phyloP scores from a whole-genome alignment of 2,113 vertebrate species.

The Phalacrocorax brasilianus region DNA sequence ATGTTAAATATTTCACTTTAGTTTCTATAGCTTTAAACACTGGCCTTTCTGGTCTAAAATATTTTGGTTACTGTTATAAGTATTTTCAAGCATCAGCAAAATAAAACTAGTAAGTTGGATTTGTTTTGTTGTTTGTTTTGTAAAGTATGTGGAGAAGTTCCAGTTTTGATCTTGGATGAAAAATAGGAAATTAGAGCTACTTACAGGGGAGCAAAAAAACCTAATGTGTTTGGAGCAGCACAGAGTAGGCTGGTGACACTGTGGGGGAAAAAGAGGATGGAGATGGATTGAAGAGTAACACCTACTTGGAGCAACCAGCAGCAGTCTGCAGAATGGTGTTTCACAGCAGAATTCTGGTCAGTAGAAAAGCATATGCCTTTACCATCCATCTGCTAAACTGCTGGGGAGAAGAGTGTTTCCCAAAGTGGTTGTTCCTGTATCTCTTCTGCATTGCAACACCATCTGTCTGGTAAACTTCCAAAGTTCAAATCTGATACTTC shows the following conservation, averaged over 20 bases:
- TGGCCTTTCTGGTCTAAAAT: neutral
- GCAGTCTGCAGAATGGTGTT: neutral
- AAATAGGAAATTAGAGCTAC: neutral
- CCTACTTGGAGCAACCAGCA: neutral
- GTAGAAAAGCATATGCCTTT: neutral
- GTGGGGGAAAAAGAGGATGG: neutral
- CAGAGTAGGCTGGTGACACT: neutral
- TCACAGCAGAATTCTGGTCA: neutral
- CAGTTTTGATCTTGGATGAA: neutral
- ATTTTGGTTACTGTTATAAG: neutral
- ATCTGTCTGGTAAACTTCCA: neutral
- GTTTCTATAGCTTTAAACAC: neutral
- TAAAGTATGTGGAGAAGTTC: accelerated
- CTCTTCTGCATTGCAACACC: neutral
- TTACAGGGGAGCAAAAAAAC: neutral
- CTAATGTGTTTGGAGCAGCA: neutral
- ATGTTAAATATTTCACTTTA: neutral
- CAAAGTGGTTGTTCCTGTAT: neutral
- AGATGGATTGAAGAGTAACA: neutral
- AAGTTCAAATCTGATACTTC: neutral
- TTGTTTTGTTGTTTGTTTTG: neutral
- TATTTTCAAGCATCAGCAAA: neutral
- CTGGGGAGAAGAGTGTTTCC: neutral
- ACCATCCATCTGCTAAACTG: neutral
- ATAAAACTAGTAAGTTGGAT: neutral